These are phyloP conservation scores for Polietes domitor DNA, from an alignment of 2,888 invertebrate species.

Conservation along the genomic window DNA sequence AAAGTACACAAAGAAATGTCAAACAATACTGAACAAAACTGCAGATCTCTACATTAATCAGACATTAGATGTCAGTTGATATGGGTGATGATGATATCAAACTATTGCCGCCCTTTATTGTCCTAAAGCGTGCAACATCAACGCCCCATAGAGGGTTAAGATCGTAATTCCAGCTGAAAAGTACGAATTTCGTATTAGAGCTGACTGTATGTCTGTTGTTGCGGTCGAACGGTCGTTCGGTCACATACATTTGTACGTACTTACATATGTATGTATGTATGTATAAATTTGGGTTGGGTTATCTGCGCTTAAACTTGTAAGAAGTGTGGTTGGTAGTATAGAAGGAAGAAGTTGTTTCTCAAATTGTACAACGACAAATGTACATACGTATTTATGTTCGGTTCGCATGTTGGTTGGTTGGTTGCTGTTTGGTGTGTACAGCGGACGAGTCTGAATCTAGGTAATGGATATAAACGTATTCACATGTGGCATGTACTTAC, in stretches of 20 bases:
- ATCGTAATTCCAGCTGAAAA: neutral
- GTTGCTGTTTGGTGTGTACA: too few relatives aligned
- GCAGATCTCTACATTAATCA: too few relatives aligned
- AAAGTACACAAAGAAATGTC: too few relatives aligned
- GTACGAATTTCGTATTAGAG: neutral
- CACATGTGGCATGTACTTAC: neutral
- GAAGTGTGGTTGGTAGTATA: neutral
- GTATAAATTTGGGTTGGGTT: constrained; percentile 64
- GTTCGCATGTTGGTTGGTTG: too few relatives aligned
- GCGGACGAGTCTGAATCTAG: too few relatives aligned
- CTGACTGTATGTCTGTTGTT: neutral
- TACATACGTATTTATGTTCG: neutral
- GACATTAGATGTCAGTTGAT: too few relatives aligned
- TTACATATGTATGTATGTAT: too few relatives aligned
- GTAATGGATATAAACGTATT: neutral
- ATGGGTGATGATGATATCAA: too few relatives aligned
- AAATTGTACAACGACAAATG: neutral
- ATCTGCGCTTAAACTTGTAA: neutral
- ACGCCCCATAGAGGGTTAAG: neutral
- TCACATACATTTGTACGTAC: constrained; percentile 43
- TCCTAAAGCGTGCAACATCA: neutral
- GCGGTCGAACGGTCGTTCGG: constrained; percentile 41
- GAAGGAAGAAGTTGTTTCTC: neutral
- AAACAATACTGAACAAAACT: too few relatives aligned
- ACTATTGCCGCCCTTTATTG: too few relatives aligned